Evolutionary conservation across 1,140 invertebrate species (phyloP).

Genomic region (Zophobas morio): DNA sequence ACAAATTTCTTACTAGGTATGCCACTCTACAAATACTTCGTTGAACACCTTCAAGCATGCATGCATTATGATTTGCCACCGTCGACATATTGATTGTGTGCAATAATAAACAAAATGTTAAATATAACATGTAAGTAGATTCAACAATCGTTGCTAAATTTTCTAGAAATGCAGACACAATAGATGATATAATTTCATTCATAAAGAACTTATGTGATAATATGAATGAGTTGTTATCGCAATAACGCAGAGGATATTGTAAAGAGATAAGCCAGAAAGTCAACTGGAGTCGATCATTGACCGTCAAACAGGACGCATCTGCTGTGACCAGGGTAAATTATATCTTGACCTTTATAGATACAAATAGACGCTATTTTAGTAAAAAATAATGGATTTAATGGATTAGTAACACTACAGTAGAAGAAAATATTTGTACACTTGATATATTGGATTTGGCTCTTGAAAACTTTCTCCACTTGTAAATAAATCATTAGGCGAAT

Average conservation of each 20-base stretch:
- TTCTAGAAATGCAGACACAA: slow-evolving; percentile 1
- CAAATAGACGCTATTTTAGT: slow-evolving; percentile 7
- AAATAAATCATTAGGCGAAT: too few relatives aligned
- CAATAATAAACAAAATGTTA: neutral
- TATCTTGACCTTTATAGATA: slow-evolving; percentile 50
- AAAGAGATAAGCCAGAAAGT: slow-evolving; percentile 50
- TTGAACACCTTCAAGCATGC: too few relatives aligned
- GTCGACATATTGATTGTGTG: neutral
- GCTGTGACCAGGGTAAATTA: slow-evolving; percentile 47
- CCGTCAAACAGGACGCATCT: slow-evolving; percentile 58
- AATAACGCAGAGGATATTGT: slow-evolving; percentile 50
- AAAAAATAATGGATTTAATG: neutral
- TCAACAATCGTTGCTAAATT: neutral
- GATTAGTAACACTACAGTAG: neutral
- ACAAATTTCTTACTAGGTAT: too few relatives aligned
- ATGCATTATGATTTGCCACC: too few relatives aligned
- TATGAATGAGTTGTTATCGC: slow-evolving; percentile 47
- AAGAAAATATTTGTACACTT: too few relatives aligned
- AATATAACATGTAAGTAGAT: slow-evolving; percentile 4
- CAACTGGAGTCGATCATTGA: slow-evolving; percentile 57
- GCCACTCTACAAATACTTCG: too few relatives aligned
- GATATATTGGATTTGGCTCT: too few relatives aligned
- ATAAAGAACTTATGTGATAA: slow-evolving; percentile 15
- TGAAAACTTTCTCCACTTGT: too few relatives aligned
- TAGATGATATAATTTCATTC: slow-evolving; percentile 13